Percentiles rank a stretch among this genome's conserved stretches.
Evolutionary conservation across 2,113 vertebrate genomes (phyloP).

Genomic region (Leucosticte australis): DNA sequence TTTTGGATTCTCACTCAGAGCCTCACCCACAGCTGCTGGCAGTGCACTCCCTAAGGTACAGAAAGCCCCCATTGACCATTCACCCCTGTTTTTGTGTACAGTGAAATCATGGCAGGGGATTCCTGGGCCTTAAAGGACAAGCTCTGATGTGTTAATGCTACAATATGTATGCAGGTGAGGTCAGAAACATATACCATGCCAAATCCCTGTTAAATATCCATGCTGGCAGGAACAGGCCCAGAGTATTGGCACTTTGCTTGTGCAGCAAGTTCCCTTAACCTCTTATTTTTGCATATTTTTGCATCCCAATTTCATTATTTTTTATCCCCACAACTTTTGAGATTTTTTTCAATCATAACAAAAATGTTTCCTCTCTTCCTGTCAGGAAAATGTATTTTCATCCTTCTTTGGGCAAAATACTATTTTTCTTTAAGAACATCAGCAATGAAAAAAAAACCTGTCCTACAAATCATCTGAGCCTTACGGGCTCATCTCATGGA

Average conservation of each 20-base stretch:
- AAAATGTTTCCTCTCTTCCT: neutral
- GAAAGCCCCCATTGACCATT: neutral
- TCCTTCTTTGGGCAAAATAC: neutral
- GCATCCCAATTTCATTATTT: neutral
- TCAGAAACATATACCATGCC: neutral
- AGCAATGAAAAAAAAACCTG: neutral
- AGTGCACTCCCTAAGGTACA: neutral
- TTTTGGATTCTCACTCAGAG: neutral
- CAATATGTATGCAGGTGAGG: neutral
- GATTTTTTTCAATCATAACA: neutral
- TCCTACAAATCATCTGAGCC: neutral
- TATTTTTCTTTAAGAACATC: conserved; percentile 7
- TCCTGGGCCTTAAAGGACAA: neutral
- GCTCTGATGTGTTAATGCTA: neutral
- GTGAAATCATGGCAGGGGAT: neutral
- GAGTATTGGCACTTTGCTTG: neutral
- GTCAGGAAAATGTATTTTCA: conserved; percentile 8
- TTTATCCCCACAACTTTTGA: neutral
- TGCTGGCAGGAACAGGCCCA: neutral
- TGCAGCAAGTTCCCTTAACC: neutral
- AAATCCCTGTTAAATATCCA: neutral
- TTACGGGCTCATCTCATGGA: neutral
- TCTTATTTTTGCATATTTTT: neutral
- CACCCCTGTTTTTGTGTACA: neutral
- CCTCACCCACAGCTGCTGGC: neutral